Evolutionary conservation across 2,113 vertebrate genomes (phyloP).

Genomic region (Pluvialis apricaria): DNA sequence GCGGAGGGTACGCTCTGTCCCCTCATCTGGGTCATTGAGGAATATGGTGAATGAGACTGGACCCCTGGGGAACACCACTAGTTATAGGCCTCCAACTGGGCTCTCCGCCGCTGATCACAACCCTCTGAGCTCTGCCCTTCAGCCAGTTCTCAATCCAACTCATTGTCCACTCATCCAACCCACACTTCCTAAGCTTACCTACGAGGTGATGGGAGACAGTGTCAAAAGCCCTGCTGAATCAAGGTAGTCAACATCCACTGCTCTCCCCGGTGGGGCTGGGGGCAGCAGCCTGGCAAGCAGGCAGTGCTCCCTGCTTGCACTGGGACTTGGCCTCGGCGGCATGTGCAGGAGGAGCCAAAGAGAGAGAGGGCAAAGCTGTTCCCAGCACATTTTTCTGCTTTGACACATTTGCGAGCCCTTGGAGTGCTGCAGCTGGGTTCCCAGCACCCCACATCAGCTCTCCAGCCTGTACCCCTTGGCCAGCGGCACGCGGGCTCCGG

Average conservation of each 20-base stretch:
- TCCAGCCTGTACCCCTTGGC: neutral
- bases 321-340: neutral
- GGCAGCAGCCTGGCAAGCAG: neutral
- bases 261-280: fast-evolving
- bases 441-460: neutral
- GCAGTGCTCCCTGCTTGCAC: neutral
- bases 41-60: too few relatives aligned
- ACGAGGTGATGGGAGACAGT: neutral
- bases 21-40: too few relatives aligned
- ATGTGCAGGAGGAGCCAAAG: neutral
- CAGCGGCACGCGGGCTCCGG: neutral
- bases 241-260: neutral
- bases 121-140: too few relatives aligned
- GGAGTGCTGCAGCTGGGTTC: neutral
- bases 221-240: neutral
- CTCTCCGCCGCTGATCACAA: too few relatives aligned
- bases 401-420: neutral
- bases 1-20: too few relatives aligned
- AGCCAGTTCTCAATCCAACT: too few relatives aligned
- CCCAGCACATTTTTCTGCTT: neutral
- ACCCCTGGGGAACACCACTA: too few relatives aligned
- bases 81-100: too few relatives aligned
- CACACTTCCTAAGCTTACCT: neutral
- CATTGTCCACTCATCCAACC: too few relatives aligned
- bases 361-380: neutral